Conservation (phyloP, 2,797 vertebrate species). For the Toxotes lorentzi region DNA sequence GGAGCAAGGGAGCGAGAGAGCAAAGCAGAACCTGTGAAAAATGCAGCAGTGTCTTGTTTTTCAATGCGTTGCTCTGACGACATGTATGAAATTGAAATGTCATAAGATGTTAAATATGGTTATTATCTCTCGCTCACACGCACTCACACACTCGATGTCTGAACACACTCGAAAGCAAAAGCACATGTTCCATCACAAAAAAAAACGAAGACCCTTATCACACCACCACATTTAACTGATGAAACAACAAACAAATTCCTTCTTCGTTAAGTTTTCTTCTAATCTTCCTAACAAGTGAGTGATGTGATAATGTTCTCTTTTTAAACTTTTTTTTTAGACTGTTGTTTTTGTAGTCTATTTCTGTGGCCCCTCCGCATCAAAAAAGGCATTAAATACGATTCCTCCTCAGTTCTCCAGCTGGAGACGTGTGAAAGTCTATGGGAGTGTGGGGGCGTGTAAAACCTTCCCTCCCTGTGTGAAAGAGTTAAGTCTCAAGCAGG, state of each 20-base stretch:
- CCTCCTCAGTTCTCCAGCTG: conserved; percentile 82
- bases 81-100: conserved; percentile 84
- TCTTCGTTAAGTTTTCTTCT: conserved; percentile 56
- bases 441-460: conserved; percentile 83
- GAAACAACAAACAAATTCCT: conserved; percentile 54
- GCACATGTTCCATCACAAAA: conserved; percentile 43
- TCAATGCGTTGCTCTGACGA: conserved; percentile 78
- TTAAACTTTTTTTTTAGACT: conserved; percentile 67
- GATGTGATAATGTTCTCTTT: conserved; percentile 62
- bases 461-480: conserved; percentile 82
- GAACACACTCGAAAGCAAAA: conserved; percentile 54
- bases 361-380: conserved; percentile 76
- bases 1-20: conserved; percentile 69
- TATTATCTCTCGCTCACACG: conserved; percentile 77
- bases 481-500: conserved; percentile 86
- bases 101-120: conserved; percentile 84
- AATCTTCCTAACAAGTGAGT: conserved; percentile 69
- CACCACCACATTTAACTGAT: conserved; percentile 53
- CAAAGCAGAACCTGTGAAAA: conserved; percentile 84
- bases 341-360: conserved; percentile 78
- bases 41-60: conserved; percentile 78
- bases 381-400: conserved; percentile 84
- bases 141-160: conserved; percentile 51
- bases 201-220: conserved; percentile 50
- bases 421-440: conserved; percentile 85